phyloP scores from a whole-genome alignment of 2,888 invertebrate genomes.

The Leucophora obtusa region DNA sequence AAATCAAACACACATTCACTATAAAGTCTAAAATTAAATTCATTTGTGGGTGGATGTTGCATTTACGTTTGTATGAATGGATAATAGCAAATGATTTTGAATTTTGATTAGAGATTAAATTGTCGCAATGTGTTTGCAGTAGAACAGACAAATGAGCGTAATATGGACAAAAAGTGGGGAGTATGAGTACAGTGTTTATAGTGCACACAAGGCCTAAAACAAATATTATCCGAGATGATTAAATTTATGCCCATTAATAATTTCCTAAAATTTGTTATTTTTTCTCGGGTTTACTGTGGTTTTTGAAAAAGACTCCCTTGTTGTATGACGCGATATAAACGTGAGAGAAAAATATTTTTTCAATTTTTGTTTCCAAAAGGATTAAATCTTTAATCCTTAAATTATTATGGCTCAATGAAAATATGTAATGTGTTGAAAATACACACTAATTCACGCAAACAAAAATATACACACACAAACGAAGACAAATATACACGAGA shows the following conservation, averaged over 20 bases:
- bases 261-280: conserved; percentile 42
- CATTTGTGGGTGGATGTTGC: no score
- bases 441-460: conserved; percentile 2
- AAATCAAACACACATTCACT: background rate
- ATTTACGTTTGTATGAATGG: no score
- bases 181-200: conserved; percentile 8
- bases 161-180: conserved; percentile 28
- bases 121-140: conserved; percentile 56
- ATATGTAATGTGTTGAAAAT: conserved; percentile 12
- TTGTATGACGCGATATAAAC: background rate
- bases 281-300: background rate
- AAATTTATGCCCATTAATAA: conserved; percentile 60
- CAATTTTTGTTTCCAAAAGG: conserved; percentile 13
- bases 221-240: conserved; percentile 61
- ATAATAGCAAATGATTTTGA: conserved; percentile 44
- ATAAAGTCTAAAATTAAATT: no score
- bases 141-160: conserved; percentile 39
- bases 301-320: background rate
- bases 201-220: conserved; percentile 26
- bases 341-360: conserved; percentile 11
- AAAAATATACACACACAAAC: background rate
- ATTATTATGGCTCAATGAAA: conserved; percentile 37
- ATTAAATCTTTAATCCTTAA: conserved; percentile 53
- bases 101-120: conserved; percentile 66
- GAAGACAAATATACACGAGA: background rate